Conservation (phyloP, 2,797 vertebrate genomes). For the Sitta carolinensis region DNA sequence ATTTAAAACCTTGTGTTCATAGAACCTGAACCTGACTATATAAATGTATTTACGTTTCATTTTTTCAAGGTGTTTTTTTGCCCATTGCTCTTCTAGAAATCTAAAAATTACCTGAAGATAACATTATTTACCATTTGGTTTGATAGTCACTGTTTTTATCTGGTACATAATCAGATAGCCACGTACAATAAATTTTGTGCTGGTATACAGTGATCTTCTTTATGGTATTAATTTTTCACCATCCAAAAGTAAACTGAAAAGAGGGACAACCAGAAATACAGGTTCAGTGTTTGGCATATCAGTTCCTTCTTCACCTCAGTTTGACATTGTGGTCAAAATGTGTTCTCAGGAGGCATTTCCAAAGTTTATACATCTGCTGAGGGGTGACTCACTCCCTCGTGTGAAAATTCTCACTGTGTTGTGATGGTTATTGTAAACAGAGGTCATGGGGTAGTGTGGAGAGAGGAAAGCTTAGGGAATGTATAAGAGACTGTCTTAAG, state of each 20-base stretch:
- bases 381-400: neutral
- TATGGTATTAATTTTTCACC: neutral
- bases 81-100: neutral
- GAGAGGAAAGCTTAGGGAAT: neutral
- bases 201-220: neutral
- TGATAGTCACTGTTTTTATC: neutral
- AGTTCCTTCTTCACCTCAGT: neutral
- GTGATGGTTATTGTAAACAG: neutral
- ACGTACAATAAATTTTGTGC: neutral
- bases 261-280: neutral
- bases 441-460: neutral
- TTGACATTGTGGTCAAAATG: neutral
- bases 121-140: neutral
- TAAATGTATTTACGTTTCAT: neutral
- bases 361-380: neutral
- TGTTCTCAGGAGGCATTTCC: neutral
- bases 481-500: neutral
- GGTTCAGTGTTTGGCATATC: accelerated
- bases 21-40: neutral
- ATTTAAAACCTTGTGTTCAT: neutral
- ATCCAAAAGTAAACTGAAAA: neutral
- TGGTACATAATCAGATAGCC: neutral
- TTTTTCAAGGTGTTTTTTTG: neutral
- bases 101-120: neutral
- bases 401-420: neutral